Percentiles rank a stretch among this genome's conserved stretches.
These are phyloP conservation scores for Sympetrum striolatum DNA, from an alignment of 2,888 invertebrate species.

Conservation along the genomic window DNA sequence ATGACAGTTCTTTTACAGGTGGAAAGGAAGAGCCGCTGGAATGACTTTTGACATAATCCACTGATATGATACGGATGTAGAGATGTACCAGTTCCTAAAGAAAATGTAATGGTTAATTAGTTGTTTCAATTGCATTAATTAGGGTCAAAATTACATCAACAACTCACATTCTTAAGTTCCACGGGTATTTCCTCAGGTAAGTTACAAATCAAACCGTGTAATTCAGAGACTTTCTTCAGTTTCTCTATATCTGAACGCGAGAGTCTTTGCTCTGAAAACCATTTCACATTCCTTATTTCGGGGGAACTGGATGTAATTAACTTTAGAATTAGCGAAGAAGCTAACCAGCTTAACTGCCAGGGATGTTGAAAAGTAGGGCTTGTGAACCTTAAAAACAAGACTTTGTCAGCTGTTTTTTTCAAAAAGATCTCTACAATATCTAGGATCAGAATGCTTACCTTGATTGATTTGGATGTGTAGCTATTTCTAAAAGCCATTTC, in stretches of 20 bases:
- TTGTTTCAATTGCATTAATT: not conserved
- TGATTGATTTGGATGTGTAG: slow-evolving; percentile 22
- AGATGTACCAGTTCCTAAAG: slow-evolving; percentile 1
- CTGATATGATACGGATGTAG: not conserved
- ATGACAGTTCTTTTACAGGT: not conserved
- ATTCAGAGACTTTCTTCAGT: slow-evolving; percentile 17
- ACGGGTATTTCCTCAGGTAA: not conserved
- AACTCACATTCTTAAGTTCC: slow-evolving; percentile 14
- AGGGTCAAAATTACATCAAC: not conserved
- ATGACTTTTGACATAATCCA: not conserved
- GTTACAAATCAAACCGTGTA: not conserved
- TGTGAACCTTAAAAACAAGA: not conserved
- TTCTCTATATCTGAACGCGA: slow-evolving; percentile 2
- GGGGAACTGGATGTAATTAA: not conserved
- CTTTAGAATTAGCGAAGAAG: not conserved
- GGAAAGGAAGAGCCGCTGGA: not conserved
- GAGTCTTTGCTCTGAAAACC: slow-evolving; percentile 1
- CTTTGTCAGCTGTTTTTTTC: not conserved
- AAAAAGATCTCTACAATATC: not conserved
- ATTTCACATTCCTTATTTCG: not conserved
- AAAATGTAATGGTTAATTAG: not conserved
- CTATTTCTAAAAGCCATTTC: slow-evolving; percentile 10
- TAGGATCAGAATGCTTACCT: not conserved
- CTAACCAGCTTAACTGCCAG: slow-evolving; percentile 28
- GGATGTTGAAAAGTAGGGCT: slow-evolving; percentile 6